A percentile compares a stretch with the other conserved stretches of the same genome.
Conservation (phyloP, 2,113 vertebrate genomes). For the Pantherophis guttatus region DNA sequence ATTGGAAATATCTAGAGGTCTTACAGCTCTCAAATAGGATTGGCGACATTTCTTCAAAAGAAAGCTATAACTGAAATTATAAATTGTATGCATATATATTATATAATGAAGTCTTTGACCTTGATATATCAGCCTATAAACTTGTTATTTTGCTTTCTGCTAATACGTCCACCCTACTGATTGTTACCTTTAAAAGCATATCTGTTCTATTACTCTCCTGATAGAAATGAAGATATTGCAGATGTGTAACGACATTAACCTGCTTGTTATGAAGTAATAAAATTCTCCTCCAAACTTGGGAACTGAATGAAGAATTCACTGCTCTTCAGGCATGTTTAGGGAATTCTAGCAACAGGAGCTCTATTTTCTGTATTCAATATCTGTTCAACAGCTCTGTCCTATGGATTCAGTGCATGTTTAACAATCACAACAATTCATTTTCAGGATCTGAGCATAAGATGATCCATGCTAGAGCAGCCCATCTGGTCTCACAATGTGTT, state of each 20-base stretch:
- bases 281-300: background rate
- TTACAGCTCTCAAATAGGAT: background rate
- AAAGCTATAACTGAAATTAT: background rate
- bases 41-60: background rate
- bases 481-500: background rate
- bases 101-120: slow-evolving; percentile 34
- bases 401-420: background rate
- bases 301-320: background rate
- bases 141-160: slow-evolving; percentile 29
- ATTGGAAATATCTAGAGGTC: background rate
- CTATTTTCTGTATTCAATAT: background rate
- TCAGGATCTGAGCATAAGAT: background rate
- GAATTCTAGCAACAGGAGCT: background rate
- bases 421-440: background rate
- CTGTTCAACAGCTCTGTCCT: background rate
- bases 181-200: background rate
- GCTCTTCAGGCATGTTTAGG: background rate
- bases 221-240: background rate
- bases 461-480: background rate
- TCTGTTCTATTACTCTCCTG: slow-evolving; percentile 22
- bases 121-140: slow-evolving; percentile 36
- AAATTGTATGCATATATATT: background rate
- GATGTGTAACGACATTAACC: slow-evolving; percentile 13
- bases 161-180: slow-evolving; percentile 15
- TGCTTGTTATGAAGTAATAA: slow-evolving; percentile 1